phyloP scores from a whole-genome alignment of 2,888 invertebrate genomes.

The Taphrorychus bicolor region DNA sequence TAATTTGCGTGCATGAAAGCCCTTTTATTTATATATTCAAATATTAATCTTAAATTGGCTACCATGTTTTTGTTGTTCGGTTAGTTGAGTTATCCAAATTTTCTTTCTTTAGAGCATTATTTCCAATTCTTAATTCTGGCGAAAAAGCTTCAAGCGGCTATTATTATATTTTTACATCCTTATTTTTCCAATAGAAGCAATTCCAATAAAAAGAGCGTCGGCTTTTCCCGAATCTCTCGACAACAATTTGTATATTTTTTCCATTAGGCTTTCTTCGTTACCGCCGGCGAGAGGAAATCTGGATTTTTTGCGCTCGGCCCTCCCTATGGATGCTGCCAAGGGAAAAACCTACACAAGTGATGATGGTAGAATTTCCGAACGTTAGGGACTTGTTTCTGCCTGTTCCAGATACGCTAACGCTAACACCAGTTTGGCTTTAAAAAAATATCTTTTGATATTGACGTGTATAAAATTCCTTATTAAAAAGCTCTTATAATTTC shows the following conservation, averaged over 20 bases:
- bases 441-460: background rate
- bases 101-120: too few relatives aligned
- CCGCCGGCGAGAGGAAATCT: constrained; percentile 31
- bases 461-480: too few relatives aligned
- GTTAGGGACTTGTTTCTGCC: constrained; percentile 8
- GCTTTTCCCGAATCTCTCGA: constrained; percentile 7
- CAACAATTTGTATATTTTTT: constrained; percentile 39
- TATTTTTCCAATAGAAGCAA: background rate
- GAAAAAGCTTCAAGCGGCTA: too few relatives aligned
- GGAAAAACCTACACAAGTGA: constrained; percentile 25
- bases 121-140: too few relatives aligned
- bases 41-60: too few relatives aligned
- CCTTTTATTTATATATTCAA: too few relatives aligned
- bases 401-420: constrained; percentile 4
- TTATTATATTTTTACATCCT: too few relatives aligned
- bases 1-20: too few relatives aligned
- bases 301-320: constrained; percentile 28
- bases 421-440: background rate
- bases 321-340: constrained; percentile 18
- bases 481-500: too few relatives aligned
- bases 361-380: constrained; percentile 18
- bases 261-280: constrained; percentile 30
- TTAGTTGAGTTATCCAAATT: background rate
- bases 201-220: constrained; percentile 8
- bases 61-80: too few relatives aligned